A percentile compares a stretch with the other conserved stretches of the same genome.
These are phyloP conservation scores for Erinaceus europaeus DNA, from an alignment of 2,113 vertebrate species.

Conservation along the genomic window DNA sequence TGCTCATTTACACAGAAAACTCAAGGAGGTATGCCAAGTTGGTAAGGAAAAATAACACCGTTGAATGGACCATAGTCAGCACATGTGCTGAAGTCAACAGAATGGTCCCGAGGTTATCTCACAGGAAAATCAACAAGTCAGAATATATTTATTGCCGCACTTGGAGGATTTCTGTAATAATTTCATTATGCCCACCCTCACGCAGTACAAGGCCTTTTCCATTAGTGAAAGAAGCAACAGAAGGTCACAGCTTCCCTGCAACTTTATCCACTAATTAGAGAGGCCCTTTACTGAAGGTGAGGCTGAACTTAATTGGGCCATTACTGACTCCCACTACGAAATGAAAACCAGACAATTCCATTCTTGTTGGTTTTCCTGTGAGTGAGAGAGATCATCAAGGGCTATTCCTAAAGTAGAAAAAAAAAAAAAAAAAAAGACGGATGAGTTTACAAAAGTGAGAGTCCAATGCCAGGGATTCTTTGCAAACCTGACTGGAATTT, in stretches of 20 bases:
- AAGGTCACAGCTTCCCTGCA: constrained; percentile 49
- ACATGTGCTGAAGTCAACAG: constrained; percentile 29
- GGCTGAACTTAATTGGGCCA: constrained; percentile 55
- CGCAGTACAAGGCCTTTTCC: constrained; percentile 3
- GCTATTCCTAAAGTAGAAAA: not conserved
- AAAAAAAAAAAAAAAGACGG: too few species aligned
- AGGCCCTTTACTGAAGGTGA: constrained; percentile 5
- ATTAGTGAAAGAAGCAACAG: constrained; percentile 43
- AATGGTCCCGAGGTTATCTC: not conserved
- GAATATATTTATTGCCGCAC: constrained; percentile 39
- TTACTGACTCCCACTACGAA: constrained; percentile 33
- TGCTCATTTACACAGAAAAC: not conserved
- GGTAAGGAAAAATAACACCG: not conserved
- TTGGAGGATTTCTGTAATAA: constrained; percentile 24
- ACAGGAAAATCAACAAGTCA: constrained; percentile 54
- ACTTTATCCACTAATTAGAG: constrained; percentile 53
- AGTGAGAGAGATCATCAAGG: not conserved
- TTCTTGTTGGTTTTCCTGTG: constrained; percentile 47
- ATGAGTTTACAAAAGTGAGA: too few species aligned
- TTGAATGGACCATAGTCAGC: not conserved
- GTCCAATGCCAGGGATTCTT: too few species aligned
- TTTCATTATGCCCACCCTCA: constrained; percentile 49
- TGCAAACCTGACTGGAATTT: too few species aligned
- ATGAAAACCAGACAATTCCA: constrained; percentile 33
- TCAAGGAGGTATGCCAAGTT: not conserved